Evolutionary conservation across 2,888 invertebrate genomes (phyloP), one percentile per base, ranked within the genome.

Genomic region (Heliconius erato): DNA sequence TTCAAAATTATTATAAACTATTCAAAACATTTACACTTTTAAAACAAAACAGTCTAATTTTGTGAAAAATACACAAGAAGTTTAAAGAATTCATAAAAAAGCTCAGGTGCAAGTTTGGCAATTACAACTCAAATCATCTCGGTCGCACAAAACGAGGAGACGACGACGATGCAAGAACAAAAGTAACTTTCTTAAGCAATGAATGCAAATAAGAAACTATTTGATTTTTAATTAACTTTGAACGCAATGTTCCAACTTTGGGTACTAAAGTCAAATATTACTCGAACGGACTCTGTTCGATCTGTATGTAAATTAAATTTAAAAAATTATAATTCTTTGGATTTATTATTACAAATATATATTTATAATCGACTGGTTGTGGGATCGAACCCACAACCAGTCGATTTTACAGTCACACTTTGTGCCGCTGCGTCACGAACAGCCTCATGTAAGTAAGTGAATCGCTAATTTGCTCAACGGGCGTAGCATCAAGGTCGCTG

Each of bases 181-280:
- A 59, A 74, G 74, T 32, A n/a, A 76, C 74, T 76, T 76, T 76
- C 74, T 63, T n/a, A 35, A 76, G 74, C 35, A 63, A 76, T 76
- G 32, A 76, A 35, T 76, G 59, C 14, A 63, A 76, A 76, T 74
- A 76, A 76, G 74, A 59, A 76, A 76, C 59, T 59, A 76, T 59
- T 76, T 35, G 74, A 76, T 76, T 63, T 76, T 63, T 76, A 59
- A 76, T 76, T 59, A 63, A 26, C 54, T 76, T 35, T n/a, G 28
- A 23, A 35, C 35, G 74, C 16, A 63, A 76, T 14, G n/a, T 59
- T 76, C 23, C 35, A 76, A 14, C 23, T 23, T 40, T 35, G 19
- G 59, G 63, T 35, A n/a, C n/a, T 1, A 35, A 80, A 84, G 78
- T 84, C 80, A 82, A 80, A 84, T 82, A 84, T 82, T 84, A 68